Evolutionary conservation across 2,888 invertebrate species (phyloP), one percentile per base, ranked within the genome.

Genomic region (Drosophila meridionalis): DNA sequence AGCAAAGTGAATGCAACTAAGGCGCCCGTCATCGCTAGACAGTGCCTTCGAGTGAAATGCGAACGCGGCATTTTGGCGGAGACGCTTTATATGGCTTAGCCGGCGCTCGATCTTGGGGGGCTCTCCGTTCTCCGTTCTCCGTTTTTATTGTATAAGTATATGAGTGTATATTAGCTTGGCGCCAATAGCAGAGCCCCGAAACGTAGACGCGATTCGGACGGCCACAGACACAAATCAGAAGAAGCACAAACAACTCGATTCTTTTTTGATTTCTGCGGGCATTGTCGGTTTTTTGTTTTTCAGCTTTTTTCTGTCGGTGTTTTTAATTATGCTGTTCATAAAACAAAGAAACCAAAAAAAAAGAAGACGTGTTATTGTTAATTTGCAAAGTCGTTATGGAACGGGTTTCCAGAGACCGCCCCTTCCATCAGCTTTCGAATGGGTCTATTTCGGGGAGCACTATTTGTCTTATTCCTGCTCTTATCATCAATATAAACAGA

Each of bases 21-120:
- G 9, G 78, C 68, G 63, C 87, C 90, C 87, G 91, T 90, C 92
- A 93, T 92, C 57, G 88, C 92, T 69, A 92, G 82, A 79, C 92
- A 91, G 69, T 89, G 91, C 76, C 86, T 92, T 73, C 87, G 87
- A 77, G 87, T 87, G 80, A 90, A 92, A 90, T 93, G 90, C 73
- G 91, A 87, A 65, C 88, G 91, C 82, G 93, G 90, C 93, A 92
- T 93, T 87, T 87, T 78, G 61, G 67, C 67, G 64, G 65, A 68
- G 69, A 53, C 45, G 76, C 80, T 90, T 89, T 91, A 90, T 90
- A 91, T 72, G 72, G 58, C 12, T 68, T 61, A 60, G 14, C 43
- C 45, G 55, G 40, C 20, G 61, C 72, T 63, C 48, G 40, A 56
- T 32, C 56, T 74, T 61, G 52, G 58, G 3, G 32, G 50, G n/a